These are phyloP conservation scores for Lasioglossum baleicum DNA, from an alignment of 1,140 invertebrate species.

Conservation along the genomic window DNA sequence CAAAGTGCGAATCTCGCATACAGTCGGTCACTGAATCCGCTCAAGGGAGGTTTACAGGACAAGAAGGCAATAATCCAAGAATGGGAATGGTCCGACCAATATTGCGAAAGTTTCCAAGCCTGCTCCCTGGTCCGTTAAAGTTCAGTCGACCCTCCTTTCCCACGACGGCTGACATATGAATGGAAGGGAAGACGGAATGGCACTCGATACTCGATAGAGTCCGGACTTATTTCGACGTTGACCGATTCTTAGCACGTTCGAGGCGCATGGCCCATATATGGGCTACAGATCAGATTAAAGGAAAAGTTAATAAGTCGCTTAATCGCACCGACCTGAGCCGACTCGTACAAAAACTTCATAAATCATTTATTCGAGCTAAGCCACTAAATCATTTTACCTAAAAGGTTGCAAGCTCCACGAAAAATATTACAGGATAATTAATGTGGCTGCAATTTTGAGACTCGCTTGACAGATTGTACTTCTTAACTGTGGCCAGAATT, in stretches of 20 bases:
- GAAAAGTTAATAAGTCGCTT: too few relatives aligned
- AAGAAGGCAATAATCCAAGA: slow-evolving; percentile 56
- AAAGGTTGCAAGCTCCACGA: too few relatives aligned
- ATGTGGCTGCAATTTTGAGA: too few relatives aligned
- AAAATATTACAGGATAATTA: too few relatives aligned
- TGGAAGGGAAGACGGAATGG: slow-evolving; percentile 30
- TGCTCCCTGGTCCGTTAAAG: slow-evolving; percentile 54
- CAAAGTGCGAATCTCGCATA: slow-evolving; percentile 46
- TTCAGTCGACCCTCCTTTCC: slow-evolving; percentile 50
- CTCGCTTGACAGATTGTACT: too few relatives aligned
- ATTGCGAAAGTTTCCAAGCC: slow-evolving; percentile 67
- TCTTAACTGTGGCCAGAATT: too few relatives aligned
- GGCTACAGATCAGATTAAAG: too few relatives aligned
- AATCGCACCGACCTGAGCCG: too few relatives aligned
- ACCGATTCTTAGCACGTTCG: slow-evolving; percentile 3
- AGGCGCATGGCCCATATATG: too few relatives aligned
- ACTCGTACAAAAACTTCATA: too few relatives aligned
- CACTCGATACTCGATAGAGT: slow-evolving; percentile 37
- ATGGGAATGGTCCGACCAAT: slow-evolving; percentile 56
- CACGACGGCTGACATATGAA: slow-evolving; percentile 40
- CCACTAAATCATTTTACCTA: too few relatives aligned
- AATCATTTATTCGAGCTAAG: too few relatives aligned
- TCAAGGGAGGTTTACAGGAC: slow-evolving; percentile 50
- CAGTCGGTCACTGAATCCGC: slow-evolving; percentile 41
- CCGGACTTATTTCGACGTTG: slow-evolving; percentile 25